A percentile compares a stretch with the other conserved stretches of the same genome.
Conservation (phyloP, 1,140 invertebrate genomes). For the Psix sp. region DNA sequence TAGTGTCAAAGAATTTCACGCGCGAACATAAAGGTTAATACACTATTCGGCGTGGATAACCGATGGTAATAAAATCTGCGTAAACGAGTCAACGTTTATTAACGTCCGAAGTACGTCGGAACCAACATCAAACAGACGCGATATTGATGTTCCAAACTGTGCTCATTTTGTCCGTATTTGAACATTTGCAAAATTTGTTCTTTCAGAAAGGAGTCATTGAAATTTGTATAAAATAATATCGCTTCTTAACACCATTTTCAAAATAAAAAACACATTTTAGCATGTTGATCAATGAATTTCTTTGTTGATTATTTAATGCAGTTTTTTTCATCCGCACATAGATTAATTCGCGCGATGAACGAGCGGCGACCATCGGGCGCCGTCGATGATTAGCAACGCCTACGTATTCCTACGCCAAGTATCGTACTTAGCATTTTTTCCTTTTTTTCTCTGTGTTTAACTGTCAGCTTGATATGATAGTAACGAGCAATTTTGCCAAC, state of each 20-base stretch:
- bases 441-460: constrained; percentile 21
- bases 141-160: constrained; percentile 26
- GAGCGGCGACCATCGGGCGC: constrained; percentile 55
- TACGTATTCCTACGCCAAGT: constrained; percentile 48
- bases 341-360: constrained; percentile 52
- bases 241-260: not conserved
- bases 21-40: constrained; percentile 46
- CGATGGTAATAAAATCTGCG: constrained; percentile 32
- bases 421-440: constrained; percentile 34
- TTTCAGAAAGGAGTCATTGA: too few relatives aligned
- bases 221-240: not conserved
- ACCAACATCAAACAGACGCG: constrained; percentile 23
- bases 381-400: constrained; percentile 56
- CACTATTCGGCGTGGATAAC: constrained; percentile 48
- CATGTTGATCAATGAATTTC: constrained; percentile 19
- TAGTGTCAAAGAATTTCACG: constrained; percentile 27
- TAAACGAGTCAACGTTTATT: constrained; percentile 31
- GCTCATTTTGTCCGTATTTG: too few relatives aligned
- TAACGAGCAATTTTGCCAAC: constrained; percentile 23
- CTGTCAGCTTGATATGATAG: constrained; percentile 18
- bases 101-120: constrained; percentile 12
- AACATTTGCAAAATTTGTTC: too few relatives aligned
- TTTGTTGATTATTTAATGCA: constrained; percentile 48
- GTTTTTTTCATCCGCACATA: constrained; percentile 40
- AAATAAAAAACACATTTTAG: constrained; percentile 7